Evolutionary conservation across 2,888 invertebrate species (phyloP).

Genomic region (Physocephala rufipes): DNA sequence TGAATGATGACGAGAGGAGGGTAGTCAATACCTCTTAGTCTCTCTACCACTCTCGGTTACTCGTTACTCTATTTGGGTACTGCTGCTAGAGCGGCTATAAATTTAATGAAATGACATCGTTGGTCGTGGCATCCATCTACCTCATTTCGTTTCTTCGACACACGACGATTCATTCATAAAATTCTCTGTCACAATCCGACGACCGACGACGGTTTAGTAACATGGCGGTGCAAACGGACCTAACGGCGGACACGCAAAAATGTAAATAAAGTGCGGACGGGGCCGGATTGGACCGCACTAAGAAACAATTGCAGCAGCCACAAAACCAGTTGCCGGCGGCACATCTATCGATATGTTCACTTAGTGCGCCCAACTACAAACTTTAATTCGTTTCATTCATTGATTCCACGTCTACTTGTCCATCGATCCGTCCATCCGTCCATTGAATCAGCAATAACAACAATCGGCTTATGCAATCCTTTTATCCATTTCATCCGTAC

Average conservation of each 20-base stretch:
- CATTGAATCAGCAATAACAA: neutral
- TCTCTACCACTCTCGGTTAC: neutral
- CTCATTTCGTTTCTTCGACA: neutral
- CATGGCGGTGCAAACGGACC: neutral
- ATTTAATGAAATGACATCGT: conserved; percentile 49
- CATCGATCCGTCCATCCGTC: conserved; percentile 13
- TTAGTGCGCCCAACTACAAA: conserved; percentile 1
- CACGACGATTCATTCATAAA: conserved; percentile 42
- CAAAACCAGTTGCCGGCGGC: conserved; percentile 18
- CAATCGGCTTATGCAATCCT: neutral
- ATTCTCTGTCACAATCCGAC: conserved; percentile 35
- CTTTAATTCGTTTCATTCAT: conserved; percentile 15
- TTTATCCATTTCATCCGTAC: neutral
- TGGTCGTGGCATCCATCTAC: conserved; percentile 38
- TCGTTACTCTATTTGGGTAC: neutral
- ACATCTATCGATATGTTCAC: neutral
- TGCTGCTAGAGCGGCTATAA: conserved; percentile 43
- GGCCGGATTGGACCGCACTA: neutral
- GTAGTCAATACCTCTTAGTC: conserved; percentile 16
- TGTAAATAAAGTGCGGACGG: neutral
- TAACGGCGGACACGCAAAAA: neutral
- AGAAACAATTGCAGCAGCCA: conserved; percentile 12
- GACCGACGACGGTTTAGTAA: neutral
- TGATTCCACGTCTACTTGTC: neutral
- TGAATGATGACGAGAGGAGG: neutral